Base-by-base conservation (phyloP, 2,113 vertebrate genomes). In the Callaeas wilsoni region DNA sequence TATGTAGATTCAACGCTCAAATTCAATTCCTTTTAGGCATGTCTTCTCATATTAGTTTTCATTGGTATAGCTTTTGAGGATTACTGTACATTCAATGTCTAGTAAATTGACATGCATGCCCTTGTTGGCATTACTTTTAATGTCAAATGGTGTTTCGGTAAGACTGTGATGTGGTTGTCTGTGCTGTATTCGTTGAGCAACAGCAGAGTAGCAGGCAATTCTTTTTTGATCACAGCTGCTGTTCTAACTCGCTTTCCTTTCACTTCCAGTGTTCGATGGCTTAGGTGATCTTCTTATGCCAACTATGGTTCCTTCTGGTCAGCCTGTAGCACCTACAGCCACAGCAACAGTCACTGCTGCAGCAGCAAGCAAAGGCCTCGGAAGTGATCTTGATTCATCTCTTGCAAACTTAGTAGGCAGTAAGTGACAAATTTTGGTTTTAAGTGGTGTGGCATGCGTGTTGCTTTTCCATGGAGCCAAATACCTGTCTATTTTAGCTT, bases 241-340 rank as follows among this genome's bases (percentile, higher is more conserved):
- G 6, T 91, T 78, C 69, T 92, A 71, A 94, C 80, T 47, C 17
- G 4, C 33, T 87, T 81, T 90, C 12, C 46, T 96, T 97, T 97
- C 68, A 68, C 85, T 97, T 98, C 57, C 92, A 99, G 99, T 99
- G 97, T 99, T 99, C 97, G 99, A 98, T 97, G 99, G 99, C 96
- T 98, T 99, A 99, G 99, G 99, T 80, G 99, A 99, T 96, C 98
- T 99, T 97, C 98, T 99, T 94, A 99, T 99, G 98, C 99, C 99
- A 46, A 98, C 99, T 15, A 97, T 99, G 98, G 99, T 98, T 42
- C 99, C 99, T 69, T 96, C 99, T 90, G 99, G 99, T 93, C 99
- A 99, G 33, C 98, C 99, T 83, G 95, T 96, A 84, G 89, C 97
- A 90, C 92, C 98, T 74, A 89, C 98, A 39, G 77, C 97, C 56